These are phyloP conservation scores for Polypterus bichir DNA, from an alignment of 2,113 vertebrate species.

Conservation along the genomic window DNA sequence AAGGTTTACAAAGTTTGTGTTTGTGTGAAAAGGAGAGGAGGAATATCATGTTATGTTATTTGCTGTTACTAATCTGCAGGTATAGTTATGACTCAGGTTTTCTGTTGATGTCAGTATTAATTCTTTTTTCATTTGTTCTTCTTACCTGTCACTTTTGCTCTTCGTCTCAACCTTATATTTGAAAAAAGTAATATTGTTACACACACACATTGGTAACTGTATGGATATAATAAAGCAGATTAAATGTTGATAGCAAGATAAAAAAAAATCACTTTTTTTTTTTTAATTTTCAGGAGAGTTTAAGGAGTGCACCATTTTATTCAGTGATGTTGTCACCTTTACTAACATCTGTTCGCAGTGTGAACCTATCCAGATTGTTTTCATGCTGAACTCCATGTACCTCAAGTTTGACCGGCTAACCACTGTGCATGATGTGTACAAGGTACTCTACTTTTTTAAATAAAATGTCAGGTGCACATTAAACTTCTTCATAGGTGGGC, in stretches of 20 bases:
- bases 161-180: no score
- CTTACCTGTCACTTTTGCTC: no score
- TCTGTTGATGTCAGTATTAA: no score
- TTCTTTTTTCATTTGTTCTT: no score
- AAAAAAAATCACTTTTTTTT: neutral
- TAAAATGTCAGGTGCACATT: no score
- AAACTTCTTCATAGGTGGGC: no score
- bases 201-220: no score
- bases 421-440: conserved; percentile 58
- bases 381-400: conserved; percentile 63
- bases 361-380: conserved; percentile 60
- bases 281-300: conserved; percentile 47
- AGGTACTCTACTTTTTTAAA: conserved; percentile 34
- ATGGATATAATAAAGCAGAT: no score
- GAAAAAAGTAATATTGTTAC: no score
- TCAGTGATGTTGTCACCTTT: conserved; percentile 61
- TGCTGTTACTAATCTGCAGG: conserved; percentile 11
- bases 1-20: no score
- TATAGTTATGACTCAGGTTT: neutral
- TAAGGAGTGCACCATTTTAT: conserved; percentile 58
- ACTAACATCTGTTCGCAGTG: conserved; percentile 57
- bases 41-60: neutral
- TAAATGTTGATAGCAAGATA: no score
- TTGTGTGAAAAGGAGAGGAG: no score
- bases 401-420: conserved; percentile 56